Base-by-base conservation (phyloP, 2,888 invertebrate species). In the Eupelmus urozonus region DNA sequence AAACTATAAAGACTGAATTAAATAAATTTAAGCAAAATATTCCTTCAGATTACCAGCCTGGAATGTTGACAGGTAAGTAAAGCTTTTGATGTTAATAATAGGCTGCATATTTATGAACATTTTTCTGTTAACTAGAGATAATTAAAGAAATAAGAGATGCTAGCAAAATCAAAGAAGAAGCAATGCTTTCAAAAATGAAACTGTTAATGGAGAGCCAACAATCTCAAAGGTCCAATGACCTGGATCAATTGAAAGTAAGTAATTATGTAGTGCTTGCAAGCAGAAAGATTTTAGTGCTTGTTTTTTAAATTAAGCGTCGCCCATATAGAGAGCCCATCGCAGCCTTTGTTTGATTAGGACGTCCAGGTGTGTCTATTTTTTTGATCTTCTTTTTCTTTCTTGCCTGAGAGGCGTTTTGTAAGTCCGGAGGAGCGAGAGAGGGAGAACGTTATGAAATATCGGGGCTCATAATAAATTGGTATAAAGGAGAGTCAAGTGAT, bases 61-160 rank as follows among this genome's bases (percentile, higher is more conserved):
- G 90, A 83, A 89, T 89, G 86, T 84, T 90, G 79, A 87, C 88
- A 81, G 89, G 89, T 89, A 85, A 78, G 67, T 70, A 66, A 63
- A 34, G 13, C 34, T 45, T 45, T 45, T 45, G 16, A 45, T 9
- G 16, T 45, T 34, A 45, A 45, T 27, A 42, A 29, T 63, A 34
- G 1, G 42, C 0, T 4, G 42, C 13, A 63, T 23, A 42, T 34
- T 34, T n/a, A n/a, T n/a, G n/a, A n/a, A n/a, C n/a, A n/a, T n/a
- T n/a, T n/a, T n/a, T n/a, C 1, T 23, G 9, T 2, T 23, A 67
- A 16, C 34, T 9, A 90, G 90, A 90, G 83, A 85, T 90, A 25
- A 87, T 90, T 79, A 85, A 87, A 13, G 90, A 90, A 82, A 87
- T 90, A 45, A 84, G 89, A 80, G 88, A 90, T 80, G 89, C 90